phyloP scores from a whole-genome alignment of 2,888 invertebrate genomes.

The Aphidoletes aphidimyza region DNA sequence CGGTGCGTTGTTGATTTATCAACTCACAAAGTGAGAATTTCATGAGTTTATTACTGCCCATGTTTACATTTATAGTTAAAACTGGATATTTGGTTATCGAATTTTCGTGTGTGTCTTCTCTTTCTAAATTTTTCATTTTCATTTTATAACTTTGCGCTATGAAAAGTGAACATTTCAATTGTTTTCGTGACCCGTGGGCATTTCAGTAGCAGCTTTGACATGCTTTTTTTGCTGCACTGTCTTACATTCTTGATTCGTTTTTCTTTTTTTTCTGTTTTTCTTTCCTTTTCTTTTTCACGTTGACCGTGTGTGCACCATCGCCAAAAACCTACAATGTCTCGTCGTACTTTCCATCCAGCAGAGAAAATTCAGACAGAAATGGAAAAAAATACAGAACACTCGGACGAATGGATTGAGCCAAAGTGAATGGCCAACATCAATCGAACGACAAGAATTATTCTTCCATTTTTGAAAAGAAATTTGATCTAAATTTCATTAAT shows the following conservation, averaged over 20 bases:
- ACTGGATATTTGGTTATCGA: constrained; percentile 25
- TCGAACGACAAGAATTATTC: neutral
- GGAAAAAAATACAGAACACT: neutral
- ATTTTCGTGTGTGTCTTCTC: neutral
- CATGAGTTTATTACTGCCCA: constrained; percentile 34
- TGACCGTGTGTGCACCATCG: neutral
- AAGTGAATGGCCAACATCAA: neutral
- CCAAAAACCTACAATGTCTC: constrained; percentile 25
- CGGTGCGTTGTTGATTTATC: neutral
- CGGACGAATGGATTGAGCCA: neutral
- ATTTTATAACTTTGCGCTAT: neutral
- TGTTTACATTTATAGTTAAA: constrained; percentile 10
- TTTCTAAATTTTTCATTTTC: neutral
- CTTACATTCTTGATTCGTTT: neutral
- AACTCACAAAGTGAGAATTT: constrained; percentile 46
- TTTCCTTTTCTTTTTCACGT: neutral
- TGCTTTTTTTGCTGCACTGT: neutral
- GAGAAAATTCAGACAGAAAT: neutral
- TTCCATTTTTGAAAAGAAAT: constrained; percentile 25
- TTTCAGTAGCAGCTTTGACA: constrained; percentile 44
- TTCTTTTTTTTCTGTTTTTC: neutral
- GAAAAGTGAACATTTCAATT: constrained; percentile 38
- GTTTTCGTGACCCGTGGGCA: constrained; percentile 8
- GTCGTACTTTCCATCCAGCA: neutral
- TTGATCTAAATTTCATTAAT: constrained; percentile 51